Conservation (phyloP, 2,113 vertebrate species). For the Lamprotornis superbus region DNA sequence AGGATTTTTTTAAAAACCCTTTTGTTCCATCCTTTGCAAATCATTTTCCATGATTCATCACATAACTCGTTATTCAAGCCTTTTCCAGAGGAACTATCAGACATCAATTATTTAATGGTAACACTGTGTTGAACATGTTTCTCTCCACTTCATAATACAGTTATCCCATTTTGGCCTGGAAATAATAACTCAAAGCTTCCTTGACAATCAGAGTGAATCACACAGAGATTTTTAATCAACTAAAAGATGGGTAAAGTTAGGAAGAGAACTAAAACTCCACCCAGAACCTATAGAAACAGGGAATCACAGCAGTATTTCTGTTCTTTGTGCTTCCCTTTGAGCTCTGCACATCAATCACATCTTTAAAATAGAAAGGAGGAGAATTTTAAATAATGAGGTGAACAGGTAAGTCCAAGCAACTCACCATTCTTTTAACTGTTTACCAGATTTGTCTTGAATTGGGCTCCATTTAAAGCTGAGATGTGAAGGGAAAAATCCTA, state of each 20-base stretch:
- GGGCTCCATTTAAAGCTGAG: not conserved
- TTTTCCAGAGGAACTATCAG: not conserved
- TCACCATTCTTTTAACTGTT: constrained; percentile 2
- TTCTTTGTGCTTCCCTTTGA: not conserved
- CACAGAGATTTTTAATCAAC: not conserved
- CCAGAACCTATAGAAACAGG: not conserved
- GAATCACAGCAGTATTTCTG: not conserved
- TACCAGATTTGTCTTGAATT: not conserved
- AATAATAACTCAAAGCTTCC: not conserved
- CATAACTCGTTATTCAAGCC: not conserved
- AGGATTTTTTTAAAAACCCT: not conserved
- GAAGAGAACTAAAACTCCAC: not conserved
- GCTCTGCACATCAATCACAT: not conserved
- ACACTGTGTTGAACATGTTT: not conserved
- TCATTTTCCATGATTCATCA: not conserved
- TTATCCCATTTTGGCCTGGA: not conserved
- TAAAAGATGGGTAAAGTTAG: not conserved
- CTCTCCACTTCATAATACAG: not conserved
- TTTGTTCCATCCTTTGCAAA: not conserved
- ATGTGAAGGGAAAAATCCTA: not conserved
- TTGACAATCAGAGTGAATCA: not conserved
- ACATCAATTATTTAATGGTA: constrained; percentile 2
- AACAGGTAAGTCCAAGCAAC: not conserved
- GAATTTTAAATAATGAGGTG: not conserved
- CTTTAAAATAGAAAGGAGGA: not conserved